Conservation (phyloP, 30 jellyfish, hydroid and myxozoan genomes). For the Chrysaora quinquecirrha region DNA sequence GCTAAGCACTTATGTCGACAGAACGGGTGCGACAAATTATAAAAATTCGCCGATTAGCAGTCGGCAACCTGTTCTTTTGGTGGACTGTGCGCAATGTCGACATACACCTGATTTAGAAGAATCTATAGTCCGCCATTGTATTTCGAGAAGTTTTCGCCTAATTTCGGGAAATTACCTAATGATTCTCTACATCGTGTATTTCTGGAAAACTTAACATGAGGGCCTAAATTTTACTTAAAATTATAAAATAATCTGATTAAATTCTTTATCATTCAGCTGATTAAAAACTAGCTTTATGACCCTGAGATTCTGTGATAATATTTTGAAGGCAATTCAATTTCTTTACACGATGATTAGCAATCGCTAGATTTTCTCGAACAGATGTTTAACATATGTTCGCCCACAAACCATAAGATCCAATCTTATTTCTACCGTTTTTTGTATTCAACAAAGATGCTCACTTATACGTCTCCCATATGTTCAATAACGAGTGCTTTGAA, state of each 20-base stretch:
- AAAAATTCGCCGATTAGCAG: too few relatives aligned
- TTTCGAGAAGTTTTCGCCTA: too few relatives aligned
- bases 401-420: slow-evolving; percentile 37
- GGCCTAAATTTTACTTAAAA: too few relatives aligned
- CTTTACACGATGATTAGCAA: background rate
- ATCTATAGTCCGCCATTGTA: too few relatives aligned
- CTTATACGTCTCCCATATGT: background rate
- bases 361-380: slow-evolving; percentile 22
- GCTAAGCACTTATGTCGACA: too few relatives aligned
- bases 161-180: too few relatives aligned
- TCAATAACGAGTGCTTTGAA: background rate
- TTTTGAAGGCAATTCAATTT: background rate
- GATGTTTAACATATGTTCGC: slow-evolving; percentile 51
- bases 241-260: background rate
- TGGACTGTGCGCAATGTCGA: too few relatives aligned
- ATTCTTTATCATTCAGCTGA: background rate
- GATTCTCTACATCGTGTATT: too few relatives aligned
- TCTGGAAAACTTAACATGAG: too few relatives aligned
- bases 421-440: background rate
- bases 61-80: too few relatives aligned
- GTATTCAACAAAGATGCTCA: background rate
- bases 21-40: too few relatives aligned
- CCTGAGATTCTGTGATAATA: background rate
- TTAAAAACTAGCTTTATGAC: background rate
- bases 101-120: too few relatives aligned